Conservation (phyloP, 2,797 vertebrate species). For the Microhierax caerulescens region DNA sequence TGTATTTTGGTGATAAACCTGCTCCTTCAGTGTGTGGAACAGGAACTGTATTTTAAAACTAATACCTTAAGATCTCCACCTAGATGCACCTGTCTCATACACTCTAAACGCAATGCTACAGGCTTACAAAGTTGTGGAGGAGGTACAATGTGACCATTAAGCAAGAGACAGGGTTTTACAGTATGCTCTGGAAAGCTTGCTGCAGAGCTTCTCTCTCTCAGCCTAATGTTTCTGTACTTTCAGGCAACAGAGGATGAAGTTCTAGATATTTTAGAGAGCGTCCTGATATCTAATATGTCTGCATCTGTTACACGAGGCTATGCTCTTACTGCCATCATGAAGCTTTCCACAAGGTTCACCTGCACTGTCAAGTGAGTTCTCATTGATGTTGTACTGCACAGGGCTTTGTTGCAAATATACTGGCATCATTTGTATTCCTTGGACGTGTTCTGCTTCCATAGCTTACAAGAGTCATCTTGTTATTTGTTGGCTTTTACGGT, state of each 20-base stretch:
- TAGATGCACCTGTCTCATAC: neutral
- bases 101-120: neutral
- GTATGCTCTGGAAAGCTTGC: neutral
- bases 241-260: constrained; percentile 99
- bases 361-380: constrained; percentile 92
- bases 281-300: constrained; percentile 95
- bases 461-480: neutral
- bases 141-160: neutral
- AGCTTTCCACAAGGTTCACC: constrained; percentile 94
- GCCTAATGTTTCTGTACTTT: neutral
- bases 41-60: neutral
- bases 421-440: neutral
- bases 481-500: neutral
- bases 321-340: constrained; percentile 97
- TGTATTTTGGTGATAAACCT: neutral
- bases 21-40: neutral
- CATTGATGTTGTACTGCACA: neutral
- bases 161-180: neutral
- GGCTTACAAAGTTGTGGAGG: neutral
- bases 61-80: neutral
- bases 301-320: constrained; percentile 95
- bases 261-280: constrained; percentile 94
- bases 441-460: neutral
- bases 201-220: neutral
- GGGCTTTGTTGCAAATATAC: neutral